Conservation (phyloP, 2,797 vertebrate genomes). For the Alfaro cultratus region DNA sequence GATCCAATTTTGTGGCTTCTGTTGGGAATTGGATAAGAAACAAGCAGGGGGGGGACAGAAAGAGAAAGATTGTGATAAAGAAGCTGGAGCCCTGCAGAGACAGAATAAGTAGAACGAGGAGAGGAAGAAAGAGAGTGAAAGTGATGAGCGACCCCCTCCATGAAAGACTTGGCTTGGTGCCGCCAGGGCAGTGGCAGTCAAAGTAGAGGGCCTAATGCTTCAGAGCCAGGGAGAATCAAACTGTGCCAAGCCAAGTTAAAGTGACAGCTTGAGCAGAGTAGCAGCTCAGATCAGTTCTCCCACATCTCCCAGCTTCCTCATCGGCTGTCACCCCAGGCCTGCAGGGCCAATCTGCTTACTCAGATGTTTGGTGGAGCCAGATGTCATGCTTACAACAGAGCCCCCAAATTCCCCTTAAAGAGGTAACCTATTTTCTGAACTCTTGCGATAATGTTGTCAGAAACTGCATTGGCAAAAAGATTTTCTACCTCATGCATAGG, state of each 20-base stretch:
- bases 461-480: constrained; percentile 42
- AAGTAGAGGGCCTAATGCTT: constrained; percentile 66
- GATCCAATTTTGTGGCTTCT: constrained; percentile 56
- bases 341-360: constrained; percentile 79
- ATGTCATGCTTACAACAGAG: constrained; percentile 69
- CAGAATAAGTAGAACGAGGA: constrained; percentile 43
- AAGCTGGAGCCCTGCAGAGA: constrained; percentile 53
- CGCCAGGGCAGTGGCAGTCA: constrained; percentile 66
- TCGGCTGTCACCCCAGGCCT: constrained; percentile 69
- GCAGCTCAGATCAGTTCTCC: constrained; percentile 67
- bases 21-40: constrained; percentile 56
- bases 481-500: constrained; percentile 37
- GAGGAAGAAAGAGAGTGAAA: constrained; percentile 52
- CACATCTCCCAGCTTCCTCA: constrained; percentile 71
- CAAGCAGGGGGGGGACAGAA: constrained; percentile 50
- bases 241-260: constrained; percentile 72
- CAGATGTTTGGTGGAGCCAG: constrained; percentile 78
- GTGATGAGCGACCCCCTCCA: constrained; percentile 63
- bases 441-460: constrained; percentile 64
- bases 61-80: constrained; percentile 50
- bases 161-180: constrained; percentile 66
- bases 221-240: constrained; percentile 63
- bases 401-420: constrained; percentile 64
- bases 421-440: constrained; percentile 55
- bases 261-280: constrained; percentile 75